Conservation (phyloP, 2,113 vertebrate species). For the Tursiops truncatus region DNA sequence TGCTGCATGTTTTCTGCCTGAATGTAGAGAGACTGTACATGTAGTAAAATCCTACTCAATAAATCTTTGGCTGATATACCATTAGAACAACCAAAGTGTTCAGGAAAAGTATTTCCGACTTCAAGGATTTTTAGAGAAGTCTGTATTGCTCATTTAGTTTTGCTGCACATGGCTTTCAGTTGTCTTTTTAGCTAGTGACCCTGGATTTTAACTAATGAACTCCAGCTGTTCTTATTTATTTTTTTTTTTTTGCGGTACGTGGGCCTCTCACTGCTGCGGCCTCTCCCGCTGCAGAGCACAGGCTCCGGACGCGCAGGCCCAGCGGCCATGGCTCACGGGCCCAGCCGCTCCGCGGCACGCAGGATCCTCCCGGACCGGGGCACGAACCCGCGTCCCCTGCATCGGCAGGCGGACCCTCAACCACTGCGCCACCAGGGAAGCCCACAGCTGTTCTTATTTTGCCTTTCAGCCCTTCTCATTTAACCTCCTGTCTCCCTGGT, state of each 20-base stretch:
- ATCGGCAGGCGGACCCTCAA: too few species aligned
- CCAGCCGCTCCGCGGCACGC: too few species aligned
- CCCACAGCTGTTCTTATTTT: conserved; percentile 71
- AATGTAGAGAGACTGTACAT: neutral
- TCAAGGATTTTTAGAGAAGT: conserved; percentile 43
- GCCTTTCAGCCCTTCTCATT: conserved; percentile 64
- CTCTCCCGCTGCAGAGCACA: too few species aligned
- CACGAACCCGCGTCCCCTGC: too few species aligned
- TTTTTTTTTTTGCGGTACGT: conserved; percentile 42
- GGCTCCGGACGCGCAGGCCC: too few species aligned
- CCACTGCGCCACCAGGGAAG: too few species aligned
- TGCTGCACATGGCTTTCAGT: conserved; percentile 46
- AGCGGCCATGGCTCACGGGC: too few species aligned
- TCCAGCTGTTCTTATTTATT: conserved; percentile 74
- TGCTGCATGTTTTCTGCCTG: neutral
- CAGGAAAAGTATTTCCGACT: conserved; percentile 44
- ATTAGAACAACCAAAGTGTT: conserved; percentile 3
- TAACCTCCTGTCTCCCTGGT: conserved; percentile 62
- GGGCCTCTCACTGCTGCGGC: too few species aligned
- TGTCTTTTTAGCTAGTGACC: conserved; percentile 72
- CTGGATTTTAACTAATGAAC: conserved; percentile 73
- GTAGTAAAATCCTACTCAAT: neutral
- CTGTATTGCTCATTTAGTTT: conserved; percentile 39
- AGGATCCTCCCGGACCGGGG: too few species aligned
- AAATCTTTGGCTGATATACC: neutral